Percentiles rank a stretch among this genome's conserved stretches.
phyloP scores from a whole-genome alignment of 2,797 vertebrate genomes.

The Poeciliopsis paucimaculata region DNA sequence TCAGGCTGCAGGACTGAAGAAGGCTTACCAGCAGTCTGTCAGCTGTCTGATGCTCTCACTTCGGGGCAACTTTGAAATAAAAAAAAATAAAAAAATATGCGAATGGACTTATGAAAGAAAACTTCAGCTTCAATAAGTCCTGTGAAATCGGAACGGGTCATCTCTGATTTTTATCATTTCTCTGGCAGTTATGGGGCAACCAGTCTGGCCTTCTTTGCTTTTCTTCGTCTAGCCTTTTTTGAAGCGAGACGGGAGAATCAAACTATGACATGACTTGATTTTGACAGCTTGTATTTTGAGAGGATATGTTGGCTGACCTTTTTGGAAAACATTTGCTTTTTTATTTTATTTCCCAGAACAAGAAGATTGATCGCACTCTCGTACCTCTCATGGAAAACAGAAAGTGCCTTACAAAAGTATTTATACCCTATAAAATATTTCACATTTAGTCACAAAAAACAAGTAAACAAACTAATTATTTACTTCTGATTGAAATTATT shows the following conservation, averaged over 20 bases:
- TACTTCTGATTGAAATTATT: not conserved
- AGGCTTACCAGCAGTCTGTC: conserved; percentile 21
- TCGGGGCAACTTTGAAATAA: conserved; percentile 32
- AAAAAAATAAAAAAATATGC: conserved; percentile 28
- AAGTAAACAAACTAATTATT: not conserved
- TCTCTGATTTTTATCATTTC: conserved; percentile 24
- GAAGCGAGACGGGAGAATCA: conserved; percentile 3
- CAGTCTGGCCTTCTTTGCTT: conserved; percentile 1
- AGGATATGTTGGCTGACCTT: not conserved
- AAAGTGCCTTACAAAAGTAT: not conserved
- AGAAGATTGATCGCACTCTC: not conserved
- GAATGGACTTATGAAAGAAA: conserved; percentile 21
- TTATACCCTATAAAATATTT: not conserved
- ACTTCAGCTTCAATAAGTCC: conserved; percentile 21
- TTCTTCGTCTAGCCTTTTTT: not conserved
- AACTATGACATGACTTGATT: conserved; percentile 1
- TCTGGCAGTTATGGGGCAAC: conserved; percentile 2
- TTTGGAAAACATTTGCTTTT: not conserved
- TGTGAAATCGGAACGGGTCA: conserved; percentile 18
- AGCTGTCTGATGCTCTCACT: conserved; percentile 41
- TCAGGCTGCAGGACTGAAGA: conserved; percentile 31
- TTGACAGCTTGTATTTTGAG: conserved; percentile 20
- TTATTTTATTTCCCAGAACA: not conserved
- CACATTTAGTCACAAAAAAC: not conserved
- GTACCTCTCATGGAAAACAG: not conserved